Evolutionary conservation across 1,140 invertebrate genomes (phyloP), one percentile per base, ranked within the genome.

Genomic region (Cotesia chilonis): DNA sequence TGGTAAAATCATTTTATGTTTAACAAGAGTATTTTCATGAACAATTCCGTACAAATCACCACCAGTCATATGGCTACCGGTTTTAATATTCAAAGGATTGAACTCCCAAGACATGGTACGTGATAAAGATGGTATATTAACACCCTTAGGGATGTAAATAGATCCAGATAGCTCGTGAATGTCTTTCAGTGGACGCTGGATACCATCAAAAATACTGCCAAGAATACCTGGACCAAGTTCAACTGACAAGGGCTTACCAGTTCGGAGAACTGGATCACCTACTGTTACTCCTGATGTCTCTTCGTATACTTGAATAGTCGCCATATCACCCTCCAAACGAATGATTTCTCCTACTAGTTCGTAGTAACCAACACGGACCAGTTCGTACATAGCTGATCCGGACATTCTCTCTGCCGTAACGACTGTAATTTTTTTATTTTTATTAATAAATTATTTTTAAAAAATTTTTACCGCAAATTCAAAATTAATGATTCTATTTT

Each of bases 291-390:
- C 98, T 66, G 98, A 99, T 60, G 98, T 99, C 87, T 99, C 98
- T 89, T 99, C 98, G 82, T 99, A 99, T 70, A 99, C 97, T 91
- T 99, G 97, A 86, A 99, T 99, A 73, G 98, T 99, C 60, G 98
- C 98, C 93, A 98, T 97, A 85, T 99, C 98, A 71, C 97, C 97
- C 89, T 99, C 98, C 70, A 99, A 90, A 87, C 98, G 93, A 89
- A 99, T 99, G 85, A 99, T 99, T 89, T 99, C 98, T 75, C 98
- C 98, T 2, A 99, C 98, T 77, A 99, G 88, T 87, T 99, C 97
- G 77, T 93, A 92, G 87, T 99, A 98, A 12, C 98, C 98, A 6
- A 99, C 98, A 82, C 98, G 92, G 66, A 99, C 98, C 88, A 99
- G 87, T 88, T 99, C 98, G 92, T 99, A 99, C 98, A 99, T 99